phyloP scores from a whole-genome alignment of 2,797 vertebrate genomes.

The Macropodus opercularis region DNA sequence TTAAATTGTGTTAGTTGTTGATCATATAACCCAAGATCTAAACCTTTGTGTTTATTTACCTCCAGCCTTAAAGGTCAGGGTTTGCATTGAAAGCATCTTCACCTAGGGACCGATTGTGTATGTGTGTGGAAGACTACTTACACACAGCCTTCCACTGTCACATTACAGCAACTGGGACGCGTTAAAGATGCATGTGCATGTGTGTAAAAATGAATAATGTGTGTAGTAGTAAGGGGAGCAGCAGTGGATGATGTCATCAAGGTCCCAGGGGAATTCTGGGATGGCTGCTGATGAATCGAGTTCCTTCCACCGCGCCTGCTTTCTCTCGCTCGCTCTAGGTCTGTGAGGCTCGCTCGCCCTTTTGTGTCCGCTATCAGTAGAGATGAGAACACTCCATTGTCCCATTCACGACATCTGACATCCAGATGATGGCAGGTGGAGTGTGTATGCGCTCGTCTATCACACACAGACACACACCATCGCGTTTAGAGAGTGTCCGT shows the following conservation, averaged over 20 bases:
- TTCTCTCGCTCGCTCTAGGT: slow-evolving; percentile 1
- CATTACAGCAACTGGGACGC: slow-evolving; percentile 18
- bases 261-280: slow-evolving; percentile 42
- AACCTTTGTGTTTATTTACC: background rate
- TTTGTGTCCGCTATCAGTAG: slow-evolving; percentile 39
- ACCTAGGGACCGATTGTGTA: background rate
- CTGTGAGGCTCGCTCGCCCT: background rate
- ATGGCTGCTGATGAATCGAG: slow-evolving; percentile 5
- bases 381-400: slow-evolving; percentile 26
- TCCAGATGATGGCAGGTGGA: background rate
- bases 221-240: slow-evolving; percentile 4
- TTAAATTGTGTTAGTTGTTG: no score
- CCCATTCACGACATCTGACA: slow-evolving; percentile 8
- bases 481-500: slow-evolving; percentile 22
- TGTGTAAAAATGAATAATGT: slow-evolving; percentile 39
- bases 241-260: slow-evolving; percentile 51
- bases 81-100: background rate
- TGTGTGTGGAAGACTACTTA: background rate
- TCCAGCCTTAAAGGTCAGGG: background rate
- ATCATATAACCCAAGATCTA: background rate
- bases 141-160: background rate
- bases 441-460: background rate
- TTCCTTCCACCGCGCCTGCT: background rate
- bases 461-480: slow-evolving; percentile 1
- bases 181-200: slow-evolving; percentile 10